Evolutionary conservation across 2,797 vertebrate genomes (phyloP), one percentile per base, ranked within the genome.

Genomic region (Enoplosus armatus): DNA sequence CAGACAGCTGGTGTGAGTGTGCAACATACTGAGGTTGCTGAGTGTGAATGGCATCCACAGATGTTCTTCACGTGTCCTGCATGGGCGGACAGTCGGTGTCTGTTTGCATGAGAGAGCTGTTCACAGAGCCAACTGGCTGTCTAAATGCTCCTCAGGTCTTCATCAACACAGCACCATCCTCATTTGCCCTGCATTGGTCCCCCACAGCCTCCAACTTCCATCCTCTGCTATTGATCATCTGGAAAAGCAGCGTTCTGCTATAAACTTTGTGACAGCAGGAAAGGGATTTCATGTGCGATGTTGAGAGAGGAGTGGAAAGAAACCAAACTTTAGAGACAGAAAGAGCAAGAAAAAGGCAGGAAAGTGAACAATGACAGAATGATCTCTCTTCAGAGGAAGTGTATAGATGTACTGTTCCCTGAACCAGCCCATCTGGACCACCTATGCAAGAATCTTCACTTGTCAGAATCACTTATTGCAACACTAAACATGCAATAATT

Each of bases 41-140:
- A 79, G 85, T 69, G 84, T 90, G 84, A 91, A 92, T 91, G 90
- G 88, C 86, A 89, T 89, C 74, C 89, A 84, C 91, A 93, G 91
- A 94, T 94, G 94, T 94, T 93, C 72, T 68, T 89, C 87, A 86
- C 72, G 47, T 88, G 88, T 87, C 72, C 72, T 66, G 79, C 53
- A 47, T 58, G 73, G 73, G 67, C 39, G 68, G 81, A 86, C 75
- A 80, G 69, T 79, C 50, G 35, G 54, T 72, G 83, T 77, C 77
- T 76, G 83, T 80, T 90, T 84, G 82, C 72, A 81, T 77, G 84
- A 91, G 48, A 84, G 84, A 80, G 81, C 72, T 68, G 77, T 75
- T 86, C 82, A 69, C 56, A 26, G 68, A 77, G 45, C 62, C 79
- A 78, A 74, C 67, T 74, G 85, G 75, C 75, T 86, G 77, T 82